Percentiles rank a stretch among this genome's conserved stretches.
These are phyloP conservation scores for Galerucella pusilla DNA, from an alignment of 2,888 invertebrate species.

Conservation along the genomic window DNA sequence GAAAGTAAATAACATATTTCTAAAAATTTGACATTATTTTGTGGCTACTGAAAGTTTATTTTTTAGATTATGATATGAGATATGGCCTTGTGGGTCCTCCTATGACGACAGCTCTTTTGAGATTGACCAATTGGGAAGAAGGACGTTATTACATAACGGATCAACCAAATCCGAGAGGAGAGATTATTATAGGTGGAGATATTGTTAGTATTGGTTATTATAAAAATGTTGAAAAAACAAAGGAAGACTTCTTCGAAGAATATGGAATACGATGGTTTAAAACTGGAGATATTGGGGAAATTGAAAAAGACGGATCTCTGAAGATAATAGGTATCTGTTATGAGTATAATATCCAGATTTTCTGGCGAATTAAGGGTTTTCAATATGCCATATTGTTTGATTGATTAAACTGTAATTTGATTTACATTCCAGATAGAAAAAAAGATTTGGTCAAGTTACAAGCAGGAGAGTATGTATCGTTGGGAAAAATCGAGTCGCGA, in stretches of 20 bases:
- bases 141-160: constrained; percentile 89
- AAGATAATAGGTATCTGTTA: constrained; percentile 92
- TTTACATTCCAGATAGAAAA: constrained; percentile 84
- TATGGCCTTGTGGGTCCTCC: constrained; percentile 90
- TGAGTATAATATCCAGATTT: too few relatives aligned
- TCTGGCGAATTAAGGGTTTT: neutral
- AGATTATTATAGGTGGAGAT: constrained; percentile 81
- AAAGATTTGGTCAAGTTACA: constrained; percentile 98
- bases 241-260: constrained; percentile 86
- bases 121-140: constrained; percentile 92
- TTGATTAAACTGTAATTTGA: neutral
- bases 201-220: constrained; percentile 96
- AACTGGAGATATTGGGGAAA: constrained; percentile 95
- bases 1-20: too few relatives aligned
- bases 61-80: constrained; percentile 65
- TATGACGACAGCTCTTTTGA: constrained; percentile 83
- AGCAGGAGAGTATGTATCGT: constrained; percentile 96
- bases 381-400: too few relatives aligned
- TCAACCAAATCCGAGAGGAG: constrained; percentile 85
- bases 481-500: constrained; percentile 95
- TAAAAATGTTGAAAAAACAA: constrained; percentile 86
- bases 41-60: neutral
- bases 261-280: constrained; percentile 91
- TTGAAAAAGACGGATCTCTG: constrained; percentile 91
- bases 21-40: too few relatives aligned